Evolutionary conservation across 2,797 vertebrate genomes (phyloP).

Genomic region (Choloepus didactylus): DNA sequence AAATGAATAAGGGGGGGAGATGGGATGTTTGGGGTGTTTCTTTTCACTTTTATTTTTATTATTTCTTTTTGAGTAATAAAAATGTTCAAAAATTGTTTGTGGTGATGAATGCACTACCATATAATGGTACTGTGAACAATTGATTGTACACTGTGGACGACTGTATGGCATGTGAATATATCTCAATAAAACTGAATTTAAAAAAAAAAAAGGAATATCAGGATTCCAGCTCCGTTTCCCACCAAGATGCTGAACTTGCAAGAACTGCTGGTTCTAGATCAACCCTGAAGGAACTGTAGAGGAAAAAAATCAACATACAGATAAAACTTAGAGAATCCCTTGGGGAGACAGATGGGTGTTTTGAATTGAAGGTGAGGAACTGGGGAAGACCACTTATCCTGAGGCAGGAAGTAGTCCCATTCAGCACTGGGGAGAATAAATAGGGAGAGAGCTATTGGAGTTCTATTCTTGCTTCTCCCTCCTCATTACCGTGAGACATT

Average conservation of each 20-base stretch:
- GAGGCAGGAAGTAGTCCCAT: neutral
- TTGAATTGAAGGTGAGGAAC: neutral
- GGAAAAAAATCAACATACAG: neutral
- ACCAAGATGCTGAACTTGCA: neutral
- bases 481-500: neutral
- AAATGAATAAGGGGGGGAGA: no score
- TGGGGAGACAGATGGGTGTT: neutral
- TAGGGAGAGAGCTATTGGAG: neutral
- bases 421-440: neutral
- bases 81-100: no score
- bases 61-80: no score
- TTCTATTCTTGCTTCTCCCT: neutral
- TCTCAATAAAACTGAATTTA: no score
- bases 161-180: no score
- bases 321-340: neutral
- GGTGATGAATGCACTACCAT: no score
- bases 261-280: neutral
- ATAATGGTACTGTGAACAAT: no score
- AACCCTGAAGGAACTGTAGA: neutral
- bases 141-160: no score
- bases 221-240: neutral
- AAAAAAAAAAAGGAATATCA: neutral
- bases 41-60: no score
- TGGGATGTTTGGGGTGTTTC: no score
- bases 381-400: neutral